These are phyloP conservation scores for Calephelis virginiensis DNA, from an alignment of 1,140 invertebrate species.

Conservation along the genomic window DNA sequence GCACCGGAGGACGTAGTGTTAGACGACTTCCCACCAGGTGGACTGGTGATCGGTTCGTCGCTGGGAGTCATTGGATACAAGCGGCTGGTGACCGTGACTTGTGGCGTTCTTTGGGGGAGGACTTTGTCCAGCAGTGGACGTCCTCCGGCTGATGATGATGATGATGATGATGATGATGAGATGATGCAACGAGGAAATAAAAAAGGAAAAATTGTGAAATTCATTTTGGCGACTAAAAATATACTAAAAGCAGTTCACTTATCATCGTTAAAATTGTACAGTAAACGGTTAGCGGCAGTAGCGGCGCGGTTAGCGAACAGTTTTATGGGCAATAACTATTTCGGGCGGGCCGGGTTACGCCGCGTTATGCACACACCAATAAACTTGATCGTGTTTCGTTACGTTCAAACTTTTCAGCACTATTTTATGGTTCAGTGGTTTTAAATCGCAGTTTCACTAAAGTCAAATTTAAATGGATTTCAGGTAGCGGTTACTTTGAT, in stretches of 20 bases:
- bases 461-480: slow-evolving; percentile 16
- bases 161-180: too few species aligned
- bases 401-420: slow-evolving; percentile 26
- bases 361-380: slow-evolving; percentile 47
- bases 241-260: slow-evolving; percentile 44
- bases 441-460: slow-evolving; percentile 9
- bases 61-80: too few species aligned
- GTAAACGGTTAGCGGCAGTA: slow-evolving; percentile 46
- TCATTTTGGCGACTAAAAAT: neutral
- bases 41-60: too few species aligned
- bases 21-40: too few species aligned
- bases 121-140: too few species aligned
- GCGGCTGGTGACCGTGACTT: too few species aligned
- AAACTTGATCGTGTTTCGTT: slow-evolving; percentile 41
- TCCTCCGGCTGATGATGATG: too few species aligned
- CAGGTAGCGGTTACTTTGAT: neutral
- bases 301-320: slow-evolving; percentile 37
- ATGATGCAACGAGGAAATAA: too few species aligned
- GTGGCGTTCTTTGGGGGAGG: too few species aligned
- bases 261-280: slow-evolving; percentile 49
- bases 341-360: slow-evolving; percentile 37
- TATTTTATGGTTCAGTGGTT: slow-evolving; percentile 19
- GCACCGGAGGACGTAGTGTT: too few species aligned
- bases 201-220: neutral
- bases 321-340: slow-evolving; percentile 53